Evolutionary conservation across 2,113 vertebrate species (phyloP).

Genomic region (Hemiscyllium ocellatum): DNA sequence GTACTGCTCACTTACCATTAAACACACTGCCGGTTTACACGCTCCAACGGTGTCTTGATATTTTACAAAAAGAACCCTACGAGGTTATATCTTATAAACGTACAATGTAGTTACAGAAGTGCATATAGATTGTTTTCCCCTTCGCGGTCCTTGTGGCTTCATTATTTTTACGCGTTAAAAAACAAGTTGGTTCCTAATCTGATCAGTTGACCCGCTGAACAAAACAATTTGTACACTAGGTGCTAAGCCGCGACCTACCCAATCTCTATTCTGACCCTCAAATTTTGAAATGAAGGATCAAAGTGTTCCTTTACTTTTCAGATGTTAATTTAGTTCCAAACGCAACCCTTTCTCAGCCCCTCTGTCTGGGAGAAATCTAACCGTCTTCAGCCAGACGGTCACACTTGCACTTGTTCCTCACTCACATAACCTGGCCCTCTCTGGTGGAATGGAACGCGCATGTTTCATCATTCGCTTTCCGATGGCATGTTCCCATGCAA

Average conservation of each 20-base stretch:
- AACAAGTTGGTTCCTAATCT: constrained; percentile 21
- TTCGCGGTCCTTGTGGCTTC: background rate
- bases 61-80: background rate
- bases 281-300: constrained; percentile 51
- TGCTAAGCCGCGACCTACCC: constrained; percentile 45
- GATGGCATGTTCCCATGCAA: background rate
- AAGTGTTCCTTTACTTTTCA: constrained; percentile 48
- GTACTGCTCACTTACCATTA: background rate
- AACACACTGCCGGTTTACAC: background rate
- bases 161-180: background rate
- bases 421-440: background rate
- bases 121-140: background rate
- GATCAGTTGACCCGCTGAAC: constrained; percentile 40
- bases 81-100: background rate
- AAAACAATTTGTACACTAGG: constrained; percentile 52
- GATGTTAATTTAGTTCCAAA: constrained; percentile 46
- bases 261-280: constrained; percentile 45
- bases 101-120: background rate
- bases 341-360: constrained; percentile 12
- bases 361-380: constrained; percentile 24
- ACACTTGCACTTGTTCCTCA: background rate
- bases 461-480: background rate
- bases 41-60: background rate
- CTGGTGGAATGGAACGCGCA: background rate
- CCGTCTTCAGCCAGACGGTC: background rate